Evolutionary conservation across 2,113 vertebrate genomes (phyloP).

Genomic region (Solea senegalensis): DNA sequence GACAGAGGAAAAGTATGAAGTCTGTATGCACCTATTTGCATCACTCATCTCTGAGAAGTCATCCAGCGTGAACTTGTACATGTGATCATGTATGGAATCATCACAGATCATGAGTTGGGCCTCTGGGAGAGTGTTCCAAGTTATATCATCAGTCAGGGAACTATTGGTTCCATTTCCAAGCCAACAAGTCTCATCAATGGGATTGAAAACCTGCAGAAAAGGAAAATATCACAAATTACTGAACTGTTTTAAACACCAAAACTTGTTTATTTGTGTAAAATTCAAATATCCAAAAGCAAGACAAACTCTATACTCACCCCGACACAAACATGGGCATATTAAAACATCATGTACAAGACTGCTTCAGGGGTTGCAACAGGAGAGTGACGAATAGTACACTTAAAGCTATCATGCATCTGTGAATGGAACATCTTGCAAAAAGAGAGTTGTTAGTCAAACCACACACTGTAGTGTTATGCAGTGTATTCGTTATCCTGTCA

Average conservation of each 20-base stretch:
- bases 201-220: conserved; percentile 84
- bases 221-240: conserved; percentile 31
- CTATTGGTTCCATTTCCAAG: conserved; percentile 80
- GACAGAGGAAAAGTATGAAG: conserved; percentile 68
- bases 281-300: conserved; percentile 38
- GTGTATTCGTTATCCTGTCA: conserved; percentile 49
- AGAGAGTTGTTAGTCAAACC: conserved; percentile 87
- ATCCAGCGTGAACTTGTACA: conserved; percentile 79
- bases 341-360: conserved; percentile 88
- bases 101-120: conserved; percentile 82
- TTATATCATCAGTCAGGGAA: conserved; percentile 84
- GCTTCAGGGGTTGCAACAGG: conserved; percentile 90
- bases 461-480: conserved; percentile 63
- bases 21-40: conserved; percentile 78
- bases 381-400: conserved; percentile 80
- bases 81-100: conserved; percentile 74
- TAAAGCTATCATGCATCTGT: conserved; percentile 96
- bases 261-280: conserved; percentile 21
- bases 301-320: conserved; percentile 86
- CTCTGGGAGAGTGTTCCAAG: too few relatives aligned
- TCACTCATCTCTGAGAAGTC: conserved; percentile 78
- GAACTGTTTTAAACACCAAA: conserved; percentile 24
- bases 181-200: conserved; percentile 81
- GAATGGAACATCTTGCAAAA: conserved; percentile 83
- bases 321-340: conserved; percentile 86